Percentiles rank a stretch among this genome's conserved stretches.
Evolutionary conservation across 2,113 vertebrate genomes (phyloP).

Genomic region (Engystomops pustulosus): DNA sequence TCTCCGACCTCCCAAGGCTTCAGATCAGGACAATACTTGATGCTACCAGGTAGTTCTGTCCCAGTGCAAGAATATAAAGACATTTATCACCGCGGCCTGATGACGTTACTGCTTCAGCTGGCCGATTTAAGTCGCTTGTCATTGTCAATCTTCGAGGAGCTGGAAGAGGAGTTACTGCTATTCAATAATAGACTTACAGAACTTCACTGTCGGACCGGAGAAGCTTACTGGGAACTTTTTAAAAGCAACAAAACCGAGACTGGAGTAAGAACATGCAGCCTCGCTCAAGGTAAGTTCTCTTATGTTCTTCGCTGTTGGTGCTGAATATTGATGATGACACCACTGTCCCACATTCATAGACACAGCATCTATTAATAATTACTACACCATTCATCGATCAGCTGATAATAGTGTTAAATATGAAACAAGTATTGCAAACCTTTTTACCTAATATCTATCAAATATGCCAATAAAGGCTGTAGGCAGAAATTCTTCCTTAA

Average conservation of each 20-base stretch:
- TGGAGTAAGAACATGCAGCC: not conserved
- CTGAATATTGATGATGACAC: no score
- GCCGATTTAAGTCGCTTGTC: conserved; percentile 40
- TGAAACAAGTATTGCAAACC: no score
- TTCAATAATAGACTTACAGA: not conserved
- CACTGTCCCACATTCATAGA: no score
- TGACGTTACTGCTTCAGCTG: conserved; percentile 32
- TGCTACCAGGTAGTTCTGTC: not conserved
- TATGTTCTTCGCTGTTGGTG: not conserved
- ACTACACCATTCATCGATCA: no score
- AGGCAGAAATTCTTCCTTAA: no score
- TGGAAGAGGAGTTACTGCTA: conserved; percentile 27
- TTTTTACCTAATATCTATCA: no score
- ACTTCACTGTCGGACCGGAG: conserved; percentile 4
- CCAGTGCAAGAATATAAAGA: conserved; percentile 5
- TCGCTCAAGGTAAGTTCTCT: not conserved
- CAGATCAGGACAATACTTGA: not conserved
- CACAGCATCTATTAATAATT: no score
- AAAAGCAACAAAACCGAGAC: not conserved
- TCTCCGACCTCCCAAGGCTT: not conserved
- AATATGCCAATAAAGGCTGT: no score
- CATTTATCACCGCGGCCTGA: not conserved
- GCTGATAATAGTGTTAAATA: no score
- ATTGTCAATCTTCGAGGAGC: conserved; percentile 40
- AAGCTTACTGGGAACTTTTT: conserved; percentile 17